A percentile compares a stretch with the other conserved stretches of the same genome.
These are phyloP conservation scores for Drosophila virilis DNA, from an alignment of 1,140 invertebrate species.

Conservation along the genomic window DNA sequence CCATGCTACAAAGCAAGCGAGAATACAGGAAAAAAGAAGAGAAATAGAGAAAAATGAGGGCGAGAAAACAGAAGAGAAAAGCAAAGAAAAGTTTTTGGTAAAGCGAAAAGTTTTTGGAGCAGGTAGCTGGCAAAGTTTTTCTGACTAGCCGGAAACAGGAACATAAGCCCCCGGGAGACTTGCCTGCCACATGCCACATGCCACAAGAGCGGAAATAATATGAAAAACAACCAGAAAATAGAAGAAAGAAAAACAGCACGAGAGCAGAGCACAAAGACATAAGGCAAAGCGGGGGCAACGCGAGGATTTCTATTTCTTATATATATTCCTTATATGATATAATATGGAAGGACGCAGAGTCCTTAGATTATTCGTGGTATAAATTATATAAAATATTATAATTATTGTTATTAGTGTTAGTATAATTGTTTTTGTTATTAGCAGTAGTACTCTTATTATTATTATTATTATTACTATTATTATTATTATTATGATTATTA, in stretches of 20 bases:
- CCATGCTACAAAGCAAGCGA: not conserved
- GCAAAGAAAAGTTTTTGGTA: conserved; percentile 48
- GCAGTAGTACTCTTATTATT: too few species aligned
- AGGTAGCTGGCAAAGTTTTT: conserved; percentile 45
- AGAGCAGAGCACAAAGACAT: not conserved
- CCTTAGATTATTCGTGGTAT: too few species aligned
- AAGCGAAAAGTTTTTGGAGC: conserved; percentile 49
- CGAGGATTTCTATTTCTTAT: too few species aligned
- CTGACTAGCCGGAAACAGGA: conserved; percentile 41
- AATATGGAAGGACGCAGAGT: too few species aligned
- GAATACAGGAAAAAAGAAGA: not conserved
- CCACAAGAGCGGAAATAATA: conserved; percentile 46
- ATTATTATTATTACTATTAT: too few species aligned
- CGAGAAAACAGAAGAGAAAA: not conserved
- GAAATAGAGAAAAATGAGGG: not conserved
- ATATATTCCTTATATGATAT: too few species aligned
- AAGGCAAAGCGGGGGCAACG: too few species aligned
- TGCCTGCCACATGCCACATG: conserved; percentile 21
- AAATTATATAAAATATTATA: too few species aligned
- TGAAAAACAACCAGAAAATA: conserved; percentile 25
- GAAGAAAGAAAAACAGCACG: conserved; percentile 4
- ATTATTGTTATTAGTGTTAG: too few species aligned
- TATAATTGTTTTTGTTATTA: too few species aligned
- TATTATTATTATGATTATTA: too few species aligned
- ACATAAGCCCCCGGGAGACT: conserved; percentile 33